Evolutionary conservation across 2,888 invertebrate genomes (phyloP).

Genomic region (Noctua janthe): DNA sequence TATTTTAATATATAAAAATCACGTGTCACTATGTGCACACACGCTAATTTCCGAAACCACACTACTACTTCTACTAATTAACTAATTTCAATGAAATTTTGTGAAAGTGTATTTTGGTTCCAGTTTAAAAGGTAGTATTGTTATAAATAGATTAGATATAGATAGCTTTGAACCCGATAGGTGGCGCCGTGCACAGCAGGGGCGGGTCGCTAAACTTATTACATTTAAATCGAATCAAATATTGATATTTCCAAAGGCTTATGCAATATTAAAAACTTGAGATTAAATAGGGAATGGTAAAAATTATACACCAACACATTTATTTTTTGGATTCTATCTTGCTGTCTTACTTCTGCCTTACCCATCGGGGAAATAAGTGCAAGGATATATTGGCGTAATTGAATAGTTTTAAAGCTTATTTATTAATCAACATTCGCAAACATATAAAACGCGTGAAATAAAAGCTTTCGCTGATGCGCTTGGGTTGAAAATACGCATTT

Average conservation of each 20-base stretch:
- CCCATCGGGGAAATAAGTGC: not conserved
- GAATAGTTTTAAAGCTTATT: not conserved
- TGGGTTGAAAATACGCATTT: not conserved
- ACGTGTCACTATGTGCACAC: not conserved
- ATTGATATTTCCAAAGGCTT: not conserved
- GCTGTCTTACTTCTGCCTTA: not conserved
- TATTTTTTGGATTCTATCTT: not conserved
- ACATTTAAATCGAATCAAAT: not conserved
- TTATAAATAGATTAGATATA: no score
- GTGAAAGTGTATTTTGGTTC: not conserved
- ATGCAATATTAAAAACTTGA: not conserved
- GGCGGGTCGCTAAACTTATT: not conserved
- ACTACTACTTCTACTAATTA: not conserved
- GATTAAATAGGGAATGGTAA: not conserved
- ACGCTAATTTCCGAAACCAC: not conserved
- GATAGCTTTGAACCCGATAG: not conserved
- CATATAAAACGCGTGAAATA: not conserved
- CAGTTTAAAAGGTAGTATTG: not conserved
- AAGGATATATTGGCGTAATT: not conserved
- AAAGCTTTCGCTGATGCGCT: constrained; percentile 43
- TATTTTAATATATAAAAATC: not conserved
- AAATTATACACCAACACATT: not conserved
- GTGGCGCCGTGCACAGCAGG: not conserved
- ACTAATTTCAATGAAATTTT: not conserved
- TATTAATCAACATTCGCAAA: constrained; percentile 35